A percentile compares a stretch with the other conserved stretches of the same genome.
These are phyloP conservation scores for Zaprionus vittiger DNA, from an alignment of 1,140 invertebrate species.

Conservation along the genomic window DNA sequence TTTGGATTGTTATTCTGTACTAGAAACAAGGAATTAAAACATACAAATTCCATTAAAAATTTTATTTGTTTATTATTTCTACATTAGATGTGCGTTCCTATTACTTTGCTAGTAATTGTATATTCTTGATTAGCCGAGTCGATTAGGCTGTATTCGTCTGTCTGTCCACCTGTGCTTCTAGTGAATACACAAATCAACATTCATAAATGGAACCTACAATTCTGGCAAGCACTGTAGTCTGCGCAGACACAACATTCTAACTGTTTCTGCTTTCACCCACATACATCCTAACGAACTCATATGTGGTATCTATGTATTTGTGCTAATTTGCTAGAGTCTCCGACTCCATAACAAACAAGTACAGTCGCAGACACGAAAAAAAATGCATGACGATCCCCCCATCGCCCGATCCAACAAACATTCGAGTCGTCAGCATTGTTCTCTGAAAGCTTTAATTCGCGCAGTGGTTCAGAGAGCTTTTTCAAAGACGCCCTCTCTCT, in stretches of 20 bases:
- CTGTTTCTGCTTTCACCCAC: background rate
- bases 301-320: background rate
- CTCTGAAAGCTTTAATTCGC: background rate
- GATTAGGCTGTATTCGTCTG: no score
- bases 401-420: background rate
- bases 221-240: background rate
- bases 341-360: slow-evolving; percentile 1
- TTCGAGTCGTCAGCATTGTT: background rate
- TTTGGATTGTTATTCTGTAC: no score
- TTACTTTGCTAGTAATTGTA: no score
- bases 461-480: slow-evolving; percentile 29
- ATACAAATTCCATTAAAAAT: no score
- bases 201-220: background rate
- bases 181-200: no score
- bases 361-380: background rate
- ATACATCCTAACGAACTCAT: background rate
- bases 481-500: slow-evolving; percentile 1
- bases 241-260: background rate
- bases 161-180: no score
- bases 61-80: no score
- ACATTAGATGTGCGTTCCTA: no score
- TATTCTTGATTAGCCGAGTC: no score
- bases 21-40: no score
- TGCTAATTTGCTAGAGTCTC: background rate
- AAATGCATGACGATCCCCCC: background rate